A percentile compares a stretch with the other conserved stretches of the same genome.
Conservation (phyloP, 2,797 vertebrate genomes). For the Gouania willdenowi region DNA sequence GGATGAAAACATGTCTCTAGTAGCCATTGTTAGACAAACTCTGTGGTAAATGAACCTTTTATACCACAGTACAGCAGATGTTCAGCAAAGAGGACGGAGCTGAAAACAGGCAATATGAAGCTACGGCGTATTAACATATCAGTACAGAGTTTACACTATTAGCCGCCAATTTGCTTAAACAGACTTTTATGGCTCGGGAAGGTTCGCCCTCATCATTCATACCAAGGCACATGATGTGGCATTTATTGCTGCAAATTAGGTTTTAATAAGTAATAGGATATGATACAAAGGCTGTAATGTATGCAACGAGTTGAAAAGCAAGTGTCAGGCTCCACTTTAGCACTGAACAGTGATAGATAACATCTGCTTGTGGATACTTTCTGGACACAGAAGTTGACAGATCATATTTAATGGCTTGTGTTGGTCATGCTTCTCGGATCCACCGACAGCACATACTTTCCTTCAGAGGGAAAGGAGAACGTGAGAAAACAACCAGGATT, state of each 20-base stretch:
- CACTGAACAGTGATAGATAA: conserved; percentile 3
- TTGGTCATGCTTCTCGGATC: no score
- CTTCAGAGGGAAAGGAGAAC: no score
- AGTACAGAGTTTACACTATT: conserved; percentile 37
- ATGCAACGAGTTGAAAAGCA: conserved; percentile 36
- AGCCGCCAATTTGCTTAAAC: conserved; percentile 37
- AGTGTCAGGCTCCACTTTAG: conserved; percentile 13
- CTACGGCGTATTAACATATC: conserved; percentile 29
- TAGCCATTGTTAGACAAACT: conserved; percentile 19
- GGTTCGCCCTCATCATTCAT: conserved; percentile 49
- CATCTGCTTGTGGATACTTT: no score
- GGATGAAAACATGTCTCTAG: conserved; percentile 30
- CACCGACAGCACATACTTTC: no score
- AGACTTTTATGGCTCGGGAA: conserved; percentile 34
- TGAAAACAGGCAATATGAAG: conserved; percentile 2
- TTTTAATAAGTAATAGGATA: conserved; percentile 24
- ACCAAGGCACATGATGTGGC: conserved; percentile 25
- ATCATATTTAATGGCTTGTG: no score
- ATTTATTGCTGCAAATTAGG: conserved; percentile 32
- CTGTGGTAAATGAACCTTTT: conserved; percentile 26
- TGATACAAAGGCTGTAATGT: conserved; percentile 43
- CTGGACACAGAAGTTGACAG: no score
- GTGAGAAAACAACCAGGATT: no score
- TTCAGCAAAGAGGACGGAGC: conserved; percentile 4
- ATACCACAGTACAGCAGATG: no score